Evolutionary conservation across 2,113 vertebrate genomes (phyloP), one percentile per base, ranked within the genome.

Genomic region (Prolemur simus): DNA sequence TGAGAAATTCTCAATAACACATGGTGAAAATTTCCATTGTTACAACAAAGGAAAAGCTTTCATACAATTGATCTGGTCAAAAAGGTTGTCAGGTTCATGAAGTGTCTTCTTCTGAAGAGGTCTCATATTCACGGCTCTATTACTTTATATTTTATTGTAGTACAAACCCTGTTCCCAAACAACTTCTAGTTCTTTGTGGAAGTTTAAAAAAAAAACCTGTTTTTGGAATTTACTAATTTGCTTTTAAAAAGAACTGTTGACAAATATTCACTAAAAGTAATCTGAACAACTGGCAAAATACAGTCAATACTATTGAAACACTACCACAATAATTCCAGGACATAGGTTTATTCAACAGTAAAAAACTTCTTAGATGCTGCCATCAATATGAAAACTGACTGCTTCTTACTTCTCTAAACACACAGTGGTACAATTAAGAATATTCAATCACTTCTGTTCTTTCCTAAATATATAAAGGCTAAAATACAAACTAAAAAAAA

Each of bases 401-500:
- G 96, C 94, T 95, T 77, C 80, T 32, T 47, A 64, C 94, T 97
- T 95, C 89, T 0, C 93, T 96, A 97, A 94, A 94, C 84, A 92
- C 73, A 64, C 64, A 5, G 97, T 94, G 80, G 52, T 32, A 25
- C 93, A 97, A 92, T 95, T 71, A 93, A 86, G 85, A 89, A 85
- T 77, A 90, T 96, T 96, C 97, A 97, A 97, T 68, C 89, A 97
- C 49, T 94, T 87, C 23, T 97, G 96, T 96, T 97, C 93, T 98
- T 87, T 74, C 54, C 39, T 96, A 94, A 97, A 97, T 98, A 98
- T 97, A 97, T 89, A 98, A 98, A 80, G 98, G 98, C 97, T 98
- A 98, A 98, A 98, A 98, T 98, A 98, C 97, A 84, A 92, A 95
- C 95, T 98, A 85, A 97, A 98, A 98, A 98, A 98, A 98, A 96